These are phyloP conservation scores for Drosophila histrio DNA, from an alignment of 2,888 invertebrate genomes.

Conservation along the genomic window DNA sequence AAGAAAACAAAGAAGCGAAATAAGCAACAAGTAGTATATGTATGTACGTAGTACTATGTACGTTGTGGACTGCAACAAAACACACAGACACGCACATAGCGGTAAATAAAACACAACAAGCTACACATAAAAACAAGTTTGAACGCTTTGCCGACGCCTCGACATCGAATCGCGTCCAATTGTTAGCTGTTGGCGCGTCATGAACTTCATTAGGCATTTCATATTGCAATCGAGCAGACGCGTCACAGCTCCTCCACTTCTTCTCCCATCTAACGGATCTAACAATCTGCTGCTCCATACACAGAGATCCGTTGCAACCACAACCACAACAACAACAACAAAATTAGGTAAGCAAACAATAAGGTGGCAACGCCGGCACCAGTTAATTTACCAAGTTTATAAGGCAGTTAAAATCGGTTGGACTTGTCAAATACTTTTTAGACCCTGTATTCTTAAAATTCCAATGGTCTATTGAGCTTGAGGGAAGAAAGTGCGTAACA, in stretches of 20 bases:
- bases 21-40: slow-evolving; percentile 5
- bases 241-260: slow-evolving; percentile 22
- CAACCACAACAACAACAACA: neutral
- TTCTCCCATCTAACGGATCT: slow-evolving; percentile 31
- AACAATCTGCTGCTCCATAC: slow-evolving; percentile 1
- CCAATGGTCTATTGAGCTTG: too few species aligned
- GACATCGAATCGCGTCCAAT: slow-evolving; percentile 30
- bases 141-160: slow-evolving; percentile 15
- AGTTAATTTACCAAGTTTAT: neutral
- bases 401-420: neutral
- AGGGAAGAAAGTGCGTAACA: too few species aligned
- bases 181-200: slow-evolving; percentile 29
- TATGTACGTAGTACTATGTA: too few species aligned
- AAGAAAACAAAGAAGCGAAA: slow-evolving; percentile 29
- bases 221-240: slow-evolving; percentile 69
- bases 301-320: neutral
- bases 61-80: slow-evolving; percentile 32
- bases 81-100: slow-evolving; percentile 13
- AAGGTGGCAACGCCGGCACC: slow-evolving; percentile 34
- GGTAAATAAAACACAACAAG: slow-evolving; percentile 20
- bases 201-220: slow-evolving; percentile 75
- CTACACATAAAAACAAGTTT: slow-evolving; percentile 65
- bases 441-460: too few species aligned
- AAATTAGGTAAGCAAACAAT: slow-evolving; percentile 18
- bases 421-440: neutral